Evolutionary conservation across 2,888 invertebrate species (phyloP), one percentile per base, ranked within the genome.

Genomic region (Buathra laborator): DNA sequence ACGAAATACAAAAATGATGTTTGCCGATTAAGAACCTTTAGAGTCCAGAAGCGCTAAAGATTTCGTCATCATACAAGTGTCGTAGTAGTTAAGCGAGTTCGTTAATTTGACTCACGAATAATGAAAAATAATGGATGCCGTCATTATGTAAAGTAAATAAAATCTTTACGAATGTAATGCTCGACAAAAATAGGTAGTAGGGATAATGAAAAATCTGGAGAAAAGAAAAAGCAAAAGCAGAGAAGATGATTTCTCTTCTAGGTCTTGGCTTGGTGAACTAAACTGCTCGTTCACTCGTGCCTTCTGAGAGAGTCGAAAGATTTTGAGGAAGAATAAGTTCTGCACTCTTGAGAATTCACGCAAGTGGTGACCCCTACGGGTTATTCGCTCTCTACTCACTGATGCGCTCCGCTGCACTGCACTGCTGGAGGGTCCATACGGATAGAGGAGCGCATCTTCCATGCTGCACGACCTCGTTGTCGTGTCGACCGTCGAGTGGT

Each of bases 391-490:
- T 76, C 76, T 66, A 75, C 76, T 79, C 68, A 37, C 70, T 70
- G 70, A 70, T 70, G 62, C 48, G 70, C 70, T 75, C 46, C 37
- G 44, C 37, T 62, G 56, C 59, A 68, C 71, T n/a, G 29, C 24
- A 14, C 64, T 56, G 51, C 64, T 75, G 56, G 67, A n/a, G 51
- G 70, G 44, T 76, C 64, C 70, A 62, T 64, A 44, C 70, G 29
- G 37, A 53, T 29, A 75, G 64, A 71, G 53, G 43, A 53, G 48
- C 79, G 78, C 80, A 80, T 84, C 80, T 66, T 84, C 84, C 80
- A 80, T 80, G 77, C 66, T 51, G 74, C 85, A 75, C 85, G 85
- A 82, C 81, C 81, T 81, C 78, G 81, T 84, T 81, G 81, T 84
- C 84, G 74, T 77, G 77, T 70, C 74, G 78, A 66, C 46, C 24